A percentile compares a stretch with the other conserved stretches of the same genome.
Conservation (phyloP, 1,140 invertebrate genomes). For the Macrotrachela quadricornifera region DNA sequence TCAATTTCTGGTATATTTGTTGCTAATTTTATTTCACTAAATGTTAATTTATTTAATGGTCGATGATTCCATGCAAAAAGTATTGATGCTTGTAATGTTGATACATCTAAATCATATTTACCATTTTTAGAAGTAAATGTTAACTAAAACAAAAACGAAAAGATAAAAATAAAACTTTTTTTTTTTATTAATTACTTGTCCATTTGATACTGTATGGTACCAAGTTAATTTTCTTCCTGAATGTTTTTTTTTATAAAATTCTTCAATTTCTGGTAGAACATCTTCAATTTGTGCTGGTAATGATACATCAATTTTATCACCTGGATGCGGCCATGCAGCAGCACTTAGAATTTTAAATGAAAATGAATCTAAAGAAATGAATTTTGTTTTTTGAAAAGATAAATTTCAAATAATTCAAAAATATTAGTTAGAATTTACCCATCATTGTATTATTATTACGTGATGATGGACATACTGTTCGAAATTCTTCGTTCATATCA, state of each 20-base stretch:
- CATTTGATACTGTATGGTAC: constrained; percentile 99
- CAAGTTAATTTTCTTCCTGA: constrained; percentile 92
- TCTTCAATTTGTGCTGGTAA: constrained; percentile 89
- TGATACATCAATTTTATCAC: constrained; percentile 72
- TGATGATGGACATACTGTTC: constrained; percentile 37
- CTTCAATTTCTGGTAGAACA: constrained; percentile 82
- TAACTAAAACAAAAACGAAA: constrained; percentile 40
- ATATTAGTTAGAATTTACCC: no score
- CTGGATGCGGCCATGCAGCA: constrained; percentile 75
- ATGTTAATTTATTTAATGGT: constrained; percentile 62
- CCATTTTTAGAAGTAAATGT: constrained; percentile 79
- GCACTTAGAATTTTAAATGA: constrained; percentile 74
- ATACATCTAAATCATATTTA: constrained; percentile 88
- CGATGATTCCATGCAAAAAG: constrained; percentile 95
- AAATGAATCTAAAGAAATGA: no score
- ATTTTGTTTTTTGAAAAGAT: no score
- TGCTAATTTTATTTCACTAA: constrained; percentile 78
- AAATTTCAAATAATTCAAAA: no score
- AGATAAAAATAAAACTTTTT: neutral
- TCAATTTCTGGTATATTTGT: constrained; percentile 90
- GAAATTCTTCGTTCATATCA: constrained; percentile 81
- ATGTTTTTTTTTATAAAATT: constrained; percentile 51
- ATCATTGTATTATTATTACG: neutral
- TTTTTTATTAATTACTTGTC: constrained; percentile 20
- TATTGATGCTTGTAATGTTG: constrained; percentile 99